Evolutionary conservation across 2,888 invertebrate genomes (phyloP).

Genomic region (Vesta saturnalis): DNA sequence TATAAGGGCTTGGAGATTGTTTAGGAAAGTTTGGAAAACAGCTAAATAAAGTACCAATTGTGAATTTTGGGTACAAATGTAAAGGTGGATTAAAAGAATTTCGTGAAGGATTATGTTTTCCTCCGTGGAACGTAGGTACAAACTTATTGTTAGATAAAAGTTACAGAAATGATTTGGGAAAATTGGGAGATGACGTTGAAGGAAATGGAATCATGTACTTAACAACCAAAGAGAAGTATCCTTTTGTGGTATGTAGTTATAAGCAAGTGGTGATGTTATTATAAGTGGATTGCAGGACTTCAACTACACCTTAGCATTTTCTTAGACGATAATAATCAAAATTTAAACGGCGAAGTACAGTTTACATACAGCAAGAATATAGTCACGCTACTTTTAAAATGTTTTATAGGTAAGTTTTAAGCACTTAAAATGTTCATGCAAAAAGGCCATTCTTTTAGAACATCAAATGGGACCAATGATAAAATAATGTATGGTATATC

Average conservation of each 20-base stretch:
- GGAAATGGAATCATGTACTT: conserved; percentile 68
- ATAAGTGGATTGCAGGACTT: too few species aligned
- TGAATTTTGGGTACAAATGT: conserved; percentile 67
- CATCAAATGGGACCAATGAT: too few species aligned
- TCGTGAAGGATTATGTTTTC: conserved; percentile 66
- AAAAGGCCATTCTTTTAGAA: too few species aligned
- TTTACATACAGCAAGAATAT: too few species aligned
- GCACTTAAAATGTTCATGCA: too few species aligned
- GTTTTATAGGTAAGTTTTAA: too few species aligned
- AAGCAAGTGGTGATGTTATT: too few species aligned
- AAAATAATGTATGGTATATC: too few species aligned
- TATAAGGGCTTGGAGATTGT: conserved; percentile 66
- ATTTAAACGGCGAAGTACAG: too few species aligned
- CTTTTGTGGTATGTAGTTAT: conserved; percentile 72
- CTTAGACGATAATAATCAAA: too few species aligned
- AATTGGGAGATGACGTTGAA: conserved; percentile 58
- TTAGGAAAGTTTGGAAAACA: conserved; percentile 63
- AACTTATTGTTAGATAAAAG: conserved; percentile 50
- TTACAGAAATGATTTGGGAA: conserved; percentile 54
- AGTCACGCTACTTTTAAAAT: too few species aligned
- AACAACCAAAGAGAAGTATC: conserved; percentile 62
- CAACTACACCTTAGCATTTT: too few species aligned
- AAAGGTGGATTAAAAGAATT: conserved; percentile 64
- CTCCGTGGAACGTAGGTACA: conserved; percentile 55
- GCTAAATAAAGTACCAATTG: conserved; percentile 53